phyloP scores from a whole-genome alignment of 2,797 vertebrate genomes.

The Thamnophis elegans region DNA sequence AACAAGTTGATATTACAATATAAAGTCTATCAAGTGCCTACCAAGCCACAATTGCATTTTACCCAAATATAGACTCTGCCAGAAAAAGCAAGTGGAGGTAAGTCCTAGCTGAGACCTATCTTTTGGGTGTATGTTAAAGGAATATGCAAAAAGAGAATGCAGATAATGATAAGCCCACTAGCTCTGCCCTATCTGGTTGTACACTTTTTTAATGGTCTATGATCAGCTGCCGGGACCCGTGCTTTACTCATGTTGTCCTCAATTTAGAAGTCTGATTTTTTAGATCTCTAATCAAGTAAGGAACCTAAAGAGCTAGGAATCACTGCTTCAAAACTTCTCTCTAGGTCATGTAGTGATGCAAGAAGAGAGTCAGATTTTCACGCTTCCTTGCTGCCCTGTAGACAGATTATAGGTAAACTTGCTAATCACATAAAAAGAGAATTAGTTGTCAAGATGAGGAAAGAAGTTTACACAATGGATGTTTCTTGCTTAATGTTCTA shows the following conservation, averaged over 20 bases:
- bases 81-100: neutral
- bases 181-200: neutral
- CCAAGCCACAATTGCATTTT: neutral
- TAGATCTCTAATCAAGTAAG: neutral
- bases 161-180: neutral
- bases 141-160: neutral
- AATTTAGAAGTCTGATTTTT: neutral
- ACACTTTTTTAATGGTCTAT: neutral
- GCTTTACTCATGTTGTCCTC: neutral
- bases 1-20: neutral
- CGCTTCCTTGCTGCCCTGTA: neutral
- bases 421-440: neutral
- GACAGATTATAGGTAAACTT: neutral
- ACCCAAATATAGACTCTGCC: neutral
- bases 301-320: neutral
- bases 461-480: neutral
- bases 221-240: neutral
- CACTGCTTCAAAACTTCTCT: neutral
- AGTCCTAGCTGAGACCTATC: neutral
- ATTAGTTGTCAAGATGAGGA: constrained; percentile 6
- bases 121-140: neutral
- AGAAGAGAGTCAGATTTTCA: neutral
- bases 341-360: neutral
- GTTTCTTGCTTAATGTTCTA: neutral
- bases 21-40: neutral